These are phyloP conservation scores for Drosophila yooni DNA, from an alignment of 2,888 invertebrate species.

Conservation along the genomic window DNA sequence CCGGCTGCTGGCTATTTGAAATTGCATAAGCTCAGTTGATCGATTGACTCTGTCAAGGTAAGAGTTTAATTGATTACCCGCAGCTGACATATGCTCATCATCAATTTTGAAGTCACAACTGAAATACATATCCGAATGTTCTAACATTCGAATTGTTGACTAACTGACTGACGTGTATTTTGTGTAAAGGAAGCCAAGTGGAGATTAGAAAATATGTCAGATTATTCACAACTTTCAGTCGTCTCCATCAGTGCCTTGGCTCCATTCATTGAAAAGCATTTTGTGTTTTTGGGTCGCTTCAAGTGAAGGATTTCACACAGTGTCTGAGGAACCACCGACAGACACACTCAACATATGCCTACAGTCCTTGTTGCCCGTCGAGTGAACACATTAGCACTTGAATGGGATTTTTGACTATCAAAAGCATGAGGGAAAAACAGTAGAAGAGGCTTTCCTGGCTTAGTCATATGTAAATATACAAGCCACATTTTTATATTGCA, in stretches of 20 bases:
- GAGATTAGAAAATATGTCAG: conserved; percentile 3
- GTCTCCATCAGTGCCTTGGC: neutral
- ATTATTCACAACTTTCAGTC: conserved; percentile 15
- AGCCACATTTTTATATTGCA: neutral
- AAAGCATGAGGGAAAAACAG: neutral
- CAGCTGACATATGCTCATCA: conserved; percentile 1
- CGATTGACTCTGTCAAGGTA: conserved; percentile 14
- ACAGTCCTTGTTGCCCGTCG: neutral
- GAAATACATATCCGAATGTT: neutral
- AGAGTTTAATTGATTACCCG: conserved; percentile 24
- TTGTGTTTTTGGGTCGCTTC: conserved; percentile 51
- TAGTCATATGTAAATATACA: neutral
- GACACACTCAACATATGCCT: neutral
- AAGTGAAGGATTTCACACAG: conserved; percentile 23
- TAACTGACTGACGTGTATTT: neutral
- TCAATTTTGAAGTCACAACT: neutral
- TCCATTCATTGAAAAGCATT: conserved; percentile 23
- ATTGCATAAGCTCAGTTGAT: conserved; percentile 6
- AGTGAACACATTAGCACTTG: neutral
- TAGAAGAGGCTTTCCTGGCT: neutral
- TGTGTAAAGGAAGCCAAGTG: conserved; percentile 12
- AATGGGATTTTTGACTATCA: neutral
- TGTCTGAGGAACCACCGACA: neutral
- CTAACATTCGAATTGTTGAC: conserved; percentile 5
- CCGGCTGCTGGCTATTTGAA: neutral